Conservation (phyloP, 2,113 vertebrate genomes). For the Meriones unguiculatus region DNA sequence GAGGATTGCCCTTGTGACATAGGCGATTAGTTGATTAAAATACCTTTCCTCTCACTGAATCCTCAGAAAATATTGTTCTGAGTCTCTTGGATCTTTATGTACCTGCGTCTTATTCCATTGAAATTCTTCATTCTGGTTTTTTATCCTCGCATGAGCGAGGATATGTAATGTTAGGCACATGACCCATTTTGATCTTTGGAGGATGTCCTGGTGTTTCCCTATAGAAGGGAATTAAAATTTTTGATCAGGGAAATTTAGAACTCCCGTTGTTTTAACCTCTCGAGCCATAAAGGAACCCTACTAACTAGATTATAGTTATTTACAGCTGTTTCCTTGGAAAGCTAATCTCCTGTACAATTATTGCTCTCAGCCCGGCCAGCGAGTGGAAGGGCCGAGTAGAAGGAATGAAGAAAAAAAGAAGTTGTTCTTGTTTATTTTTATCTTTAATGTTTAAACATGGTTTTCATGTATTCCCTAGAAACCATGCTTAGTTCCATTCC, state of each 20-base stretch:
- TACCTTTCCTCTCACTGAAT: not conserved
- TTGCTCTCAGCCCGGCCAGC: not conserved
- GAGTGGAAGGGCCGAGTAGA: conserved; percentile 27
- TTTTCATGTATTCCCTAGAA: conserved; percentile 50
- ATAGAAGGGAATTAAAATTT: conserved; percentile 60
- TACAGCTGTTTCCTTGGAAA: conserved; percentile 75
- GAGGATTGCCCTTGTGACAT: not conserved
- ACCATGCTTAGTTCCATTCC: conserved; percentile 50
- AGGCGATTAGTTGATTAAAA: not conserved
- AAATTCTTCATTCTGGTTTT: conserved; percentile 64
- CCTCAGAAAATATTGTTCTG: conserved; percentile 48
- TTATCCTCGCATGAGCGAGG: conserved; percentile 33
- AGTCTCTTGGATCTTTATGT: conserved; percentile 42
- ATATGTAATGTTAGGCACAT: conserved; percentile 47
- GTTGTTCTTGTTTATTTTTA: not conserved
- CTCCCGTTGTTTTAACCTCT: conserved; percentile 69
- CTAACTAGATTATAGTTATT: conserved; percentile 74
- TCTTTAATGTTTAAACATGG: conserved; percentile 23
- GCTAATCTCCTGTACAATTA: conserved; percentile 60
- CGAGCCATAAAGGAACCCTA: conserved; percentile 65
- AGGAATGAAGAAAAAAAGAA: not conserved
- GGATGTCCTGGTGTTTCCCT: conserved; percentile 43
- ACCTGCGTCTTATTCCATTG: conserved; percentile 63
- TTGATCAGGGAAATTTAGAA: conserved; percentile 54
- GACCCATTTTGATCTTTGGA: conserved; percentile 60